Percentiles rank a stretch among this genome's conserved stretches.
Evolutionary conservation across 1,140 invertebrate species (phyloP).

Genomic region (Drosophila kepulauana): DNA sequence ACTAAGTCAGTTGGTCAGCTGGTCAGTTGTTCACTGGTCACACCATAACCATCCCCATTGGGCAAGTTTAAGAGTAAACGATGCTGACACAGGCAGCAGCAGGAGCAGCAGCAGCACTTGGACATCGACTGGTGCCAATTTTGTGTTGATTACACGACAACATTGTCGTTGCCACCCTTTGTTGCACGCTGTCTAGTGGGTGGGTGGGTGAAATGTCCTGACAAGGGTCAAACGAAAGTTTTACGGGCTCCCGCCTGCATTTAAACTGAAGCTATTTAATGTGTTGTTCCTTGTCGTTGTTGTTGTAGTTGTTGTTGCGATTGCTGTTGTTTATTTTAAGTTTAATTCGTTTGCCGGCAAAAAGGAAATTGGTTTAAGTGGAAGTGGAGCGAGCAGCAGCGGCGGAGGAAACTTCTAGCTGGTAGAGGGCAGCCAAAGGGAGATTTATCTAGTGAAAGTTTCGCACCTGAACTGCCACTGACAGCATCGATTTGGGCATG

Average conservation of each 20-base stretch:
- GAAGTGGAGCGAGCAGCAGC: constrained; percentile 22
- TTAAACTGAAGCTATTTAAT: constrained; percentile 57
- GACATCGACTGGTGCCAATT: constrained; percentile 73
- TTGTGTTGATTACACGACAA: constrained; percentile 71
- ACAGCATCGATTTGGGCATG: constrained; percentile 29
- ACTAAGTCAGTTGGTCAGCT: constrained; percentile 62
- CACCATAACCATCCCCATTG: constrained; percentile 17
- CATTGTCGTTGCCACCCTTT: constrained; percentile 49
- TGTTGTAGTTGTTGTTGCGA: constrained; percentile 1
- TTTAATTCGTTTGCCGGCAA: constrained; percentile 66
- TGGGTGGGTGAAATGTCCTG: constrained; percentile 19
- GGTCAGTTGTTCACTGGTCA: constrained; percentile 32
- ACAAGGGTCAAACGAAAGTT: constrained; percentile 81
- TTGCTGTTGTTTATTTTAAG: constrained; percentile 68
- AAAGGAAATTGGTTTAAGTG: constrained; percentile 69
- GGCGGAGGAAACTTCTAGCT: not conserved
- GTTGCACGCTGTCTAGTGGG: constrained; percentile 12
- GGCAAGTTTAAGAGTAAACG: constrained; percentile 63
- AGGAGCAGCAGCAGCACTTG: constrained; percentile 27
- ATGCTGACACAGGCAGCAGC: constrained; percentile 64
- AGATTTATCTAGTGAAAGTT: constrained; percentile 63
- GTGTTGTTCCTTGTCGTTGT: constrained; percentile 17
- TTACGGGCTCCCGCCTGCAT: constrained; percentile 50
- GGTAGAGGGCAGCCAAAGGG: constrained; percentile 17
- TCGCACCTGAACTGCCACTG: constrained; percentile 50